Evolutionary conservation across 2,797 vertebrate species (phyloP).

Genomic region (Orestias chungarensis): DNA sequence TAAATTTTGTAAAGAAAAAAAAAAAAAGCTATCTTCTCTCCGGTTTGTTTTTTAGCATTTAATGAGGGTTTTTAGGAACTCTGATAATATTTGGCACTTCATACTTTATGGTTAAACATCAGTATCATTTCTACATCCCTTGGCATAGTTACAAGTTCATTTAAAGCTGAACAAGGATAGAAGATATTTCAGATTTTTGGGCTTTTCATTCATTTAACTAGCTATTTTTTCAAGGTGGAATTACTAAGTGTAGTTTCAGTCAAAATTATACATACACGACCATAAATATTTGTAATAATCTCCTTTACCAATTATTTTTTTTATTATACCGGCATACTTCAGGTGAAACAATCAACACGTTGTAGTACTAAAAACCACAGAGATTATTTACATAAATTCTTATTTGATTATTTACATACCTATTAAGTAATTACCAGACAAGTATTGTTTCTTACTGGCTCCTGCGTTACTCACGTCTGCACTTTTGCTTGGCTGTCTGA

Average conservation of each 20-base stretch:
- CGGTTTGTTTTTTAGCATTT: not conserved
- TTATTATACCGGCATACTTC: not conserved
- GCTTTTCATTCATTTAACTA: not conserved
- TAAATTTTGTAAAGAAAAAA: not conserved
- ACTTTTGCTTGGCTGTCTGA: constrained; percentile 71
- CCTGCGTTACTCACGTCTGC: constrained; percentile 80
- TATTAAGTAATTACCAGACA: not conserved
- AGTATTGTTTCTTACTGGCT: not conserved
- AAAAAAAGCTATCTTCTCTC: not conserved
- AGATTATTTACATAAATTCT: not conserved
- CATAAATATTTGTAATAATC: not conserved
- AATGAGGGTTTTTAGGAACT: not conserved
- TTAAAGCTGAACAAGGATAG: not conserved
- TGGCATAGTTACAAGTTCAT: not conserved
- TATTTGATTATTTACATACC: too few relatives aligned
- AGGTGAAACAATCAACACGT: not conserved
- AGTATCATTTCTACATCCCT: not conserved
- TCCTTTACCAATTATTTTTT: not conserved
- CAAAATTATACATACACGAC: not conserved
- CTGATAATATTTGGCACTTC: not conserved
- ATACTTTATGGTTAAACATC: not conserved
- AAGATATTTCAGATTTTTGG: not conserved
- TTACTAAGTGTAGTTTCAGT: not conserved
- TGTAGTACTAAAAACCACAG: not conserved
- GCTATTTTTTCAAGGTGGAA: not conserved